Evolutionary conservation across 2,888 invertebrate species (phyloP), one percentile per base, ranked within the genome.

Genomic region (Zygogramma bicolorata): DNA sequence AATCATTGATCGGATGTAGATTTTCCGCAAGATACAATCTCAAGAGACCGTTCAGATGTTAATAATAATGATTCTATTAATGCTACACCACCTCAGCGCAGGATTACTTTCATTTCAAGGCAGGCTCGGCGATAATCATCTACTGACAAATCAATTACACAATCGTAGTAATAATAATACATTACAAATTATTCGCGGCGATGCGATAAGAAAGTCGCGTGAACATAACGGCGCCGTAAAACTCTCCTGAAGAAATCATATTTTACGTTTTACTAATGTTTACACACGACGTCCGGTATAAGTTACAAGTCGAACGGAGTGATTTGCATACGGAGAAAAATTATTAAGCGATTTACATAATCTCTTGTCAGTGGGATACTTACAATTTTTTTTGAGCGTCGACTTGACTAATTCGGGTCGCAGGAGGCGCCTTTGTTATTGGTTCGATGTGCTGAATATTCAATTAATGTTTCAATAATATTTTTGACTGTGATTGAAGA

Each of bases 261-360:
- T 63, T 29, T 63, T 31, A 63, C 20, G 25, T 22, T 3, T 15
- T 40, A 40, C 20, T 46, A 46, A 62, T 62, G 63, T 63, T 15
- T 29, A 29, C 8, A 63, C 63, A 61, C 61, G 20, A 40, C 61
- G 8, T 61, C 61, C 20, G 34, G 60, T 40, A 38, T 61, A 34
- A 34, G 18, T 69, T 69, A 69, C 68, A 69, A 65, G 65, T 20
- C 34, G 34, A 49, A 58, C 70, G 49, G 58, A 65, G 49, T 42
- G 70, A 70, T 70, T 70, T 70, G 70, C 70, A 70, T 70, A 70
- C 46, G 42, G 49, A 70, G 70, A 70, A 70, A 70, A 70, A 70
- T 65, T 65, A 70, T 70, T 60, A 31, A 60, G 65, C 53, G 57
- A 70, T 70, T 58, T 70, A 59, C 70, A 70, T 70, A 70, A 70